Percentiles rank a stretch among this genome's conserved stretches.
These are phyloP conservation scores for Oryctolagus cuniculus DNA, from an alignment of 2,113 vertebrate genomes.

Conservation along the genomic window mOryCun1.1 NC_091441.1:80484501-80485000, in stretches of 20 bases:
- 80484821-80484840: neutral
- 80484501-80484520: neutral
- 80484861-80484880: constrained; percentile 71
- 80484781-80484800: constrained; percentile 32
- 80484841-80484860: constrained; percentile 49
- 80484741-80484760: neutral
- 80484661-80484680: too few species aligned
- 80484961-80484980: constrained; percentile 72
- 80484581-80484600: too few species aligned
- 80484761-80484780: constrained; percentile 7
- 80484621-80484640: too few species aligned
- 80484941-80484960: constrained; percentile 50
- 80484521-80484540: neutral
- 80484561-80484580: too few species aligned
- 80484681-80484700: too few species aligned
- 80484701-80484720: too few species aligned
- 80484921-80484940: constrained; percentile 77
- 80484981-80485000: constrained; percentile 74
- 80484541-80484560: neutral
- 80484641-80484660: too few species aligned
- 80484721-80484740: too few species aligned
- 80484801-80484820: constrained; percentile 18
- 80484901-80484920: constrained; percentile 74
- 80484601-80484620: too few species aligned
- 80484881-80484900: constrained; percentile 70